phyloP scores from a whole-genome alignment of 2,113 vertebrate species.

The Gallinago media region DNA sequence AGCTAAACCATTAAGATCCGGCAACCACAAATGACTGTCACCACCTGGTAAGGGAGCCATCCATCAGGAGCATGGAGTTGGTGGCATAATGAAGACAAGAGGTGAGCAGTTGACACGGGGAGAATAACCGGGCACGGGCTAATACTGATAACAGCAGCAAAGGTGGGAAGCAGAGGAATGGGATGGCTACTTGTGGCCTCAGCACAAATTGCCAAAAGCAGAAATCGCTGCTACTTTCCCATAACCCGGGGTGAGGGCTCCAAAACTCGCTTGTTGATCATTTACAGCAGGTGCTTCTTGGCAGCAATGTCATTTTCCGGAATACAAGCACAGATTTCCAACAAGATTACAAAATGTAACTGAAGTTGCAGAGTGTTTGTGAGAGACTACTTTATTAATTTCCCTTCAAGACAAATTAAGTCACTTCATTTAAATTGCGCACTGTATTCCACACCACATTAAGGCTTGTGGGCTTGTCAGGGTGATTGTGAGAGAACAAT shows the following conservation, averaged over 20 bases:
- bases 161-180: background rate
- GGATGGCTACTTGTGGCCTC: rapidly evolving
- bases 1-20: background rate
- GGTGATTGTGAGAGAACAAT: background rate
- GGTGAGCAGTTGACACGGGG: background rate
- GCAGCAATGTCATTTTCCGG: background rate
- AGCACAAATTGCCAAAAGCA: background rate
- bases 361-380: background rate
- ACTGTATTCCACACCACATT: conserved; percentile 38
- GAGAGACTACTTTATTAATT: conserved; percentile 52
- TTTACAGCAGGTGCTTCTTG: conserved; percentile 6
- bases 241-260: background rate
- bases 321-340: background rate
- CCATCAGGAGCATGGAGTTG: background rate
- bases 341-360: background rate
- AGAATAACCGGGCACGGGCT: background rate
- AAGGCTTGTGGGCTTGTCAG: conserved; percentile 14
- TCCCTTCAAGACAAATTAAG: conserved; percentile 60
- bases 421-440: conserved; percentile 53
- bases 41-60: background rate
- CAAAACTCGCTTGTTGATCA: background rate
- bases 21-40: background rate
- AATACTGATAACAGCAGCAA: rapidly evolving
- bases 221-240: background rate
- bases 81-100: background rate